These are phyloP conservation scores for Alces alces DNA, from an alignment of 2,113 vertebrate species.

Conservation along the genomic window DNA sequence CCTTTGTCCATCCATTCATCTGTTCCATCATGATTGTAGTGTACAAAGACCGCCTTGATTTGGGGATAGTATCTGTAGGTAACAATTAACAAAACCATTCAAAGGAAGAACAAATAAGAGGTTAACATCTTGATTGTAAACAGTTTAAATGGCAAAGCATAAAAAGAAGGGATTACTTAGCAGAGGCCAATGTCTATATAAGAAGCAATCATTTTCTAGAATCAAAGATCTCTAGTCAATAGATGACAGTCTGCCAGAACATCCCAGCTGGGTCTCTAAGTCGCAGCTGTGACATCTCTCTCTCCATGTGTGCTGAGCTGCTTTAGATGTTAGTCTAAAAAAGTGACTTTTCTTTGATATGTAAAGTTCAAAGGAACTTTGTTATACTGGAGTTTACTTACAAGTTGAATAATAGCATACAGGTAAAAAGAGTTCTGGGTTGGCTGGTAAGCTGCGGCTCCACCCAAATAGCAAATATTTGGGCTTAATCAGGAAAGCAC, in stretches of 20 bases:
- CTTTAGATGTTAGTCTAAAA: conserved; percentile 42
- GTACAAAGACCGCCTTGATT: not conserved
- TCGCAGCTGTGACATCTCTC: not conserved
- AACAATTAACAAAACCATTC: not conserved
- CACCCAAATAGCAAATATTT: conserved; percentile 63
- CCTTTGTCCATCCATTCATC: not conserved
- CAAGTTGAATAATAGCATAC: conserved; percentile 25
- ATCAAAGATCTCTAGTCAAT: not conserved
- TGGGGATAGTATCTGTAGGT: not conserved
- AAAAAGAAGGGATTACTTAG: conserved; percentile 2
- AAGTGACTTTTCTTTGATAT: conserved; percentile 57
- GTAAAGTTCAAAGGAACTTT: conserved; percentile 61
- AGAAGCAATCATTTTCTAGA: conserved; percentile 29
- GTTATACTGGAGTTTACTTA: not conserved
- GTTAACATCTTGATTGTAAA: not conserved
- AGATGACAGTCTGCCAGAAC: not conserved
- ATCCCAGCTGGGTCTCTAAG: not conserved
- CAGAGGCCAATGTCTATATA: not conserved
- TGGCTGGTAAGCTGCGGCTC: not conserved
- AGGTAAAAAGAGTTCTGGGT: conserved; percentile 40
- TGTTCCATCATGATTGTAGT: not conserved
- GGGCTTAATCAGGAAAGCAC: conserved; percentile 55
- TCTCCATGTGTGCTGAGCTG: not conserved
- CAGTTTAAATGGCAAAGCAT: conserved; percentile 12
- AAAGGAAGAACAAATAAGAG: not conserved